These are phyloP conservation scores for Siphamia tubifer DNA, from an alignment of 2,113 vertebrate species.

Conservation along the genomic window DNA sequence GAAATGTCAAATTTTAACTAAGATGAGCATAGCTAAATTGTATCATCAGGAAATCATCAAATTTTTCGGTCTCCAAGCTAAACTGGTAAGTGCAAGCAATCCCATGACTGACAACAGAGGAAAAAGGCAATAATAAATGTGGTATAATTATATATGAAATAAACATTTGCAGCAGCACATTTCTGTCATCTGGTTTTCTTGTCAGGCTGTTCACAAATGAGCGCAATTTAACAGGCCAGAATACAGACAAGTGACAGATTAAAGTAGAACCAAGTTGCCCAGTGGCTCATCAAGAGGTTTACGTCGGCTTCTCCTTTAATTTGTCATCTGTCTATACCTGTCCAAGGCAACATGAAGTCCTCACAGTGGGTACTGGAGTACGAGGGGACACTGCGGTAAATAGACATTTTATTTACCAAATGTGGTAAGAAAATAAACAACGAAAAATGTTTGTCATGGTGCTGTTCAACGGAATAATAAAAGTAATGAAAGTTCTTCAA, in stretches of 20 bases:
- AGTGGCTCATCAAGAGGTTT: no score
- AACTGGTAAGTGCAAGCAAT: neutral
- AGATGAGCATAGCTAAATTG: neutral
- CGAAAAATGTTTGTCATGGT: constrained; percentile 1
- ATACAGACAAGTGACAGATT: neutral
- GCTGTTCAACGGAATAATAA: neutral
- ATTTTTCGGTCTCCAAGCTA: no score
- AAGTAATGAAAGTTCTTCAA: neutral
- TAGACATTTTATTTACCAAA: constrained; percentile 2
- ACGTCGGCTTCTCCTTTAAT: no score
- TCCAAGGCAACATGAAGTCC: constrained; percentile 40
- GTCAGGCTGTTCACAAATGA: constrained; percentile 21
- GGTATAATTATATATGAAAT: constrained; percentile 61
- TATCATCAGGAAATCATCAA: no score
- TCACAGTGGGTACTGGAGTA: constrained; percentile 11
- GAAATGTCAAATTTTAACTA: neutral
- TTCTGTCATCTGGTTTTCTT: constrained; percentile 27
- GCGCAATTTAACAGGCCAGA: neutral
- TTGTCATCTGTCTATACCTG: no score
- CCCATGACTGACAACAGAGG: constrained; percentile 4
- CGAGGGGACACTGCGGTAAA: neutral
- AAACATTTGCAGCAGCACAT: constrained; percentile 69
- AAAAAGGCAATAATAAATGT: constrained; percentile 48
- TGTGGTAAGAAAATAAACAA: constrained; percentile 5
- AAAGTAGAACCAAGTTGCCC: neutral